phyloP scores from a whole-genome alignment of 2,797 vertebrate genomes.

The Enteromius argenteus region DNA sequence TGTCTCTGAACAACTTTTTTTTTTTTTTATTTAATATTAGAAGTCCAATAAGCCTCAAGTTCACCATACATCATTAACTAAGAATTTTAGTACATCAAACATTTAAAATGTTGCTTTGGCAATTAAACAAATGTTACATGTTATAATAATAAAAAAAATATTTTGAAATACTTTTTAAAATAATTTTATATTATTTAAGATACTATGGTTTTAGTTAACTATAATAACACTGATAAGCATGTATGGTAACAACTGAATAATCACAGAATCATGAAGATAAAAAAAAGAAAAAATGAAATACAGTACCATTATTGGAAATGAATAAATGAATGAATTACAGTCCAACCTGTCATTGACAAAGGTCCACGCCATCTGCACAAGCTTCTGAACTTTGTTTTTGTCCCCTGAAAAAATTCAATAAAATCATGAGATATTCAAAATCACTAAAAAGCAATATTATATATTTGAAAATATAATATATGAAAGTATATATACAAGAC shows the following conservation, averaged over 20 bases:
- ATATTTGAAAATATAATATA: too few species aligned
- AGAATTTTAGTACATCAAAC: not conserved
- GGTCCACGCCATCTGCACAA: conserved; percentile 97
- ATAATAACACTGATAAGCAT: not conserved
- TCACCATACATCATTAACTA: not conserved
- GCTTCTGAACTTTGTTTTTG: conserved; percentile 96
- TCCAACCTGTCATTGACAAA: conserved; percentile 97
- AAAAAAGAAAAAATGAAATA: not conserved
- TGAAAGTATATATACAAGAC: too few species aligned
- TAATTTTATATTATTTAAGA: not conserved
- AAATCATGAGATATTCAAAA: not conserved
- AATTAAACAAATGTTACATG: not conserved
- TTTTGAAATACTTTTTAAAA: too few species aligned
- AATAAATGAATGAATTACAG: not conserved
- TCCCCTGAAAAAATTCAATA: conserved; percentile 75
- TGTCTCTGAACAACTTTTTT: not conserved
- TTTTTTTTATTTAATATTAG: not conserved
- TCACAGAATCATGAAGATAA: not conserved
- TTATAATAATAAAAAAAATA: too few species aligned
- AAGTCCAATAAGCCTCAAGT: not conserved
- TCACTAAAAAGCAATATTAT: not conserved
- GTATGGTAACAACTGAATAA: not conserved
- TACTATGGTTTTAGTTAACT: not conserved
- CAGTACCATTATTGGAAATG: not conserved
- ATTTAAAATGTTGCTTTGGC: not conserved